These are phyloP conservation scores for Reticulitermes speratus DNA, from an alignment of 1,140 invertebrate genomes.

Conservation along the genomic window DNA sequence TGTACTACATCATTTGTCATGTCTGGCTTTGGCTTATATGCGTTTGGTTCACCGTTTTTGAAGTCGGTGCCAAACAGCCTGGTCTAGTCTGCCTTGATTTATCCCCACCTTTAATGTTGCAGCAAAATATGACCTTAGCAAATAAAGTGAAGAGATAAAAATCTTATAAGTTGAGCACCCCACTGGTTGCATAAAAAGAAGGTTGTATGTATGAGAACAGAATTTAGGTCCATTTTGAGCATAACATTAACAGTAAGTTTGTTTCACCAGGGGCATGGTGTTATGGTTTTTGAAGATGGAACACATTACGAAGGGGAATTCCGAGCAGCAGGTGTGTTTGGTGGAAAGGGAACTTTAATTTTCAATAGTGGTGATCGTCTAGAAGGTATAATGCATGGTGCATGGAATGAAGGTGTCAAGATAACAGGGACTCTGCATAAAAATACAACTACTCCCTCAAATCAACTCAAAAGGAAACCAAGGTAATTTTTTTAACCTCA, in stretches of 20 bases:
- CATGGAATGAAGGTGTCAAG: conserved; percentile 80
- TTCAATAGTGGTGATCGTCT: conserved; percentile 73
- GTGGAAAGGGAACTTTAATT: conserved; percentile 76
- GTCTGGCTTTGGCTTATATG: too few relatives aligned
- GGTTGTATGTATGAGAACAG: not conserved
- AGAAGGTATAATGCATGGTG: conserved; percentile 70
- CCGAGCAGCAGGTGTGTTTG: conserved; percentile 68
- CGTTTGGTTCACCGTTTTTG: too few relatives aligned
- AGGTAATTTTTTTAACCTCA: conserved; percentile 47
- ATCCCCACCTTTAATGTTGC: too few relatives aligned
- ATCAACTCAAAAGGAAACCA: conserved; percentile 54
- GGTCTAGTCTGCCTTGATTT: too few relatives aligned
- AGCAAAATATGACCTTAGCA: not conserved
- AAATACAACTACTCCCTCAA: conserved; percentile 57
- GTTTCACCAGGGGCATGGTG: conserved; percentile 66
- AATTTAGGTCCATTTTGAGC: not conserved
- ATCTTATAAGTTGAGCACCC: not conserved
- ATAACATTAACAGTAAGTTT: not conserved
- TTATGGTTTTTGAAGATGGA: conserved; percentile 86
- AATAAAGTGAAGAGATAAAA: not conserved
- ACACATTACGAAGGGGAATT: conserved; percentile 89
- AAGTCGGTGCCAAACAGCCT: too few relatives aligned
- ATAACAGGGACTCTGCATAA: conserved; percentile 73
- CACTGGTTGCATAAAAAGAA: not conserved
- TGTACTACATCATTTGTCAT: too few relatives aligned